Evolutionary conservation across 2,797 vertebrate species (phyloP).

Genomic region (Micropoecilia bifurca): DNA sequence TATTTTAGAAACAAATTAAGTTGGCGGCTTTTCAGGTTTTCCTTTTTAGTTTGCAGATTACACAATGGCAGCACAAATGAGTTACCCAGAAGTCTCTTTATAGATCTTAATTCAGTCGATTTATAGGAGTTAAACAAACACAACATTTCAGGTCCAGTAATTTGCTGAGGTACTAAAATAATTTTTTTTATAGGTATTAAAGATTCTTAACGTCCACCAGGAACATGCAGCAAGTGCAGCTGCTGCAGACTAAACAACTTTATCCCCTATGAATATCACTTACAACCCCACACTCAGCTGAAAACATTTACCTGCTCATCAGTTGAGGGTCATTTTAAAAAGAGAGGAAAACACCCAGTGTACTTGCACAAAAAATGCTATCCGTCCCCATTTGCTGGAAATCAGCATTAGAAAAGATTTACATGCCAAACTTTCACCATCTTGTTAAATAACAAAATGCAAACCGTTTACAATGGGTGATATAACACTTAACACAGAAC

Average conservation of each 20-base stretch:
- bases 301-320: constrained; percentile 26
- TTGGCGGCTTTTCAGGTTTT: constrained; percentile 11
- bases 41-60: constrained; percentile 26
- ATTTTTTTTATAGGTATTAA: constrained; percentile 12
- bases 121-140: constrained; percentile 16
- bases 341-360: constrained; percentile 29
- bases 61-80: constrained; percentile 24
- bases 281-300: constrained; percentile 5
- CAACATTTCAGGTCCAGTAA: constrained; percentile 10
- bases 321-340: constrained; percentile 25
- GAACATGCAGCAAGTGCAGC: constrained; percentile 24
- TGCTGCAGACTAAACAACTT: constrained; percentile 10
- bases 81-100: constrained; percentile 6
- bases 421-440: constrained; percentile 9
- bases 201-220: constrained; percentile 16
- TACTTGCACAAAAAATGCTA: constrained; percentile 49
- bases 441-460: constrained; percentile 51
- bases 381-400: constrained; percentile 29
- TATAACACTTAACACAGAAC: constrained; percentile 56
- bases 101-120: constrained; percentile 8
- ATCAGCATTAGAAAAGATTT: constrained; percentile 28
- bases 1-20: constrained; percentile 19
- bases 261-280: background rate
- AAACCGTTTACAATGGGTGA: constrained; percentile 40
- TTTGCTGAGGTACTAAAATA: constrained; percentile 12